Base-by-base conservation (phyloP, 2,797 vertebrate genomes). In the Propithecus perrieri region DNA sequence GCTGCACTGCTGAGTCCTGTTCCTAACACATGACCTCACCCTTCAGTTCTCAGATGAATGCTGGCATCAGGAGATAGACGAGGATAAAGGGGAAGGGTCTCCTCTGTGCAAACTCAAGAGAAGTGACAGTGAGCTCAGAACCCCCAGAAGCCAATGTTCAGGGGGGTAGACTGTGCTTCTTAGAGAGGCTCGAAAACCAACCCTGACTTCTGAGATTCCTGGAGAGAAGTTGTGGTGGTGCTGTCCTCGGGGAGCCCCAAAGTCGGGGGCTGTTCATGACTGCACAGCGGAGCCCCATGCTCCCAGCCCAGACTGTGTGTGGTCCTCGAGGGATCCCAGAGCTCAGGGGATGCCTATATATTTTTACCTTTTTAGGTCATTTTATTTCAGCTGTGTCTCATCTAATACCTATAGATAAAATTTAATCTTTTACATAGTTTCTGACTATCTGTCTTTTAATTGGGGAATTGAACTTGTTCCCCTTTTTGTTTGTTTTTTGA, bases 1-100 rank as follows among this genome's bases (percentile, higher is more conserved):
- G 11, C 20, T 12, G 33, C 9, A 26, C 5, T 10, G 28, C 17
- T 57, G 57, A 33, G 8, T 41, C 9, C 59, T 26, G 46, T 26
- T 85, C 43, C 30, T 22, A 59, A 30, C 9, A 41, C 2, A 17
- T 0, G 15, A 7, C 5, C 46, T 30, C 7, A 15, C 2, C 17
- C 65, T 93, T 81, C 41, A 17, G 57, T 48, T 95, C 89, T 91
- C 33, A 55, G 78, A 55, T 76, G 24, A 80, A 35, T 5, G 9
- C 18, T 13, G 24, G 18, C 4, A 11, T 30, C 12, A 12, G 46
- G 48, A 91, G 55, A 48, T 4, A 78, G 69, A 33, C 30, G 35
- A 8, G 53, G 79, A 72, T 55, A 59, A 61, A 74, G 22, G 61
- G 67, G 35, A 72, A 84, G 83, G 61, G 33, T 33, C 28, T 76